Evolutionary conservation across 1,140 invertebrate species (phyloP).

Genomic region (Drosophila subobscura): DNA sequence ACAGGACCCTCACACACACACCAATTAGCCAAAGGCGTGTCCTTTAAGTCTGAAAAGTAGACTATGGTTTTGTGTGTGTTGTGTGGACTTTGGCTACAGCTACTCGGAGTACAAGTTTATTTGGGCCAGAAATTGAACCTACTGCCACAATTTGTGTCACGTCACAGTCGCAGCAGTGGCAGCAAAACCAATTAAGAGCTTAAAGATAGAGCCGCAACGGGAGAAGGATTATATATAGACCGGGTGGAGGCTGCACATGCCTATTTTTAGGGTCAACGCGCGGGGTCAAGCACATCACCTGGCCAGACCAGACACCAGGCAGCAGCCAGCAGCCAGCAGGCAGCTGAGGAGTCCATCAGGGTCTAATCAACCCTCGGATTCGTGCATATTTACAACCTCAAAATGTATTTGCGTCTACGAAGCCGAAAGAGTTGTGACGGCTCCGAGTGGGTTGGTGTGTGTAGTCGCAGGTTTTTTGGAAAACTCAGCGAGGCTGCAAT

Average conservation of each 20-base stretch:
- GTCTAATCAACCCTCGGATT: conserved; percentile 45
- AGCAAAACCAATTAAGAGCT: conserved; percentile 53
- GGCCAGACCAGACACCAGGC: conserved; percentile 57
- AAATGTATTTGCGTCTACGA: conserved; percentile 70
- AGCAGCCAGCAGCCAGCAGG: background rate
- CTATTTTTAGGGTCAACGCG: conserved; percentile 54
- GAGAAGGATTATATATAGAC: conserved; percentile 57
- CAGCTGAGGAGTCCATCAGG: conserved; percentile 1
- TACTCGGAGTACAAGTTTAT: conserved; percentile 4
- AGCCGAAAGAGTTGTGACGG: conserved; percentile 31
- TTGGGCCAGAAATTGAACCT: conserved; percentile 15
- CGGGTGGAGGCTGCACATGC: conserved; percentile 8
- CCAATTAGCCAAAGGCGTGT: conserved; percentile 71
- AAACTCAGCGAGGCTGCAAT: conserved; percentile 69
- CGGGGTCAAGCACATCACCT: conserved; percentile 55
- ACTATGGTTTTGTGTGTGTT: conserved; percentile 37
- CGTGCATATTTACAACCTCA: conserved; percentile 54
- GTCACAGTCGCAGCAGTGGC: conserved; percentile 38
- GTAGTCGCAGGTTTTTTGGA: conserved; percentile 55
- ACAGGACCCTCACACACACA: conserved; percentile 1
- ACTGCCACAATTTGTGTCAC: conserved; percentile 54
- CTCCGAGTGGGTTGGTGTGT: background rate
- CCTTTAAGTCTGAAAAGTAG: conserved; percentile 56
- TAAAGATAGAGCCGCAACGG: conserved; percentile 44
- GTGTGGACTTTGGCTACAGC: background rate